phyloP scores from a whole-genome alignment of 2,113 vertebrate genomes.

The Rostratula benghalensis region DNA sequence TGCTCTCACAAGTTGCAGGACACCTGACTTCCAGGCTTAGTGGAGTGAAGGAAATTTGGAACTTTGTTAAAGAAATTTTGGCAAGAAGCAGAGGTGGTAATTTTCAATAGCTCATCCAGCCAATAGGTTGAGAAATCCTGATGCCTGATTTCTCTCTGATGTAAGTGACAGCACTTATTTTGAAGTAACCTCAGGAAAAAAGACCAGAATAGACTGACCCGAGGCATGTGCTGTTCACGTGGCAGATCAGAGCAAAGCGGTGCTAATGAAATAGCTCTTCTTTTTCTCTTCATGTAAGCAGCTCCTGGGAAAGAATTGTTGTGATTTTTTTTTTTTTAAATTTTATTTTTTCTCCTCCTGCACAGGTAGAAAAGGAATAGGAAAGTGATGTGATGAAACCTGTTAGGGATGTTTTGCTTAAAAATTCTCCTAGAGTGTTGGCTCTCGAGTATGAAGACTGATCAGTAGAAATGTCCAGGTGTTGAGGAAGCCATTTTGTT shows the following conservation, averaged over 20 bases:
- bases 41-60: background rate
- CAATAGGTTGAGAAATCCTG: background rate
- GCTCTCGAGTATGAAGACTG: background rate
- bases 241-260: background rate
- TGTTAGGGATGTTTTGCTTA: background rate
- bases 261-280: background rate
- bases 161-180: background rate
- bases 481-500: background rate
- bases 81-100: background rate
- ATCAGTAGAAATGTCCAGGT: background rate
- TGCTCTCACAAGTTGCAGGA: background rate
- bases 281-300: background rate
- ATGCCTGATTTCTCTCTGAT: background rate
- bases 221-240: background rate
- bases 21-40: background rate
- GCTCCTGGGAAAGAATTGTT: background rate
- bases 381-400: background rate
- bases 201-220: background rate
- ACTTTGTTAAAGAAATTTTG: background rate
- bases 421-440: background rate
- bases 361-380: background rate
- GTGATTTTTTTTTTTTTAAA: background rate
- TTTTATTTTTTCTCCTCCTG: background rate
- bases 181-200: background rate
- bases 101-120: background rate